A percentile compares a stretch with the other conserved stretches of the same genome.
phyloP scores from a whole-genome alignment of 2,113 vertebrate species.

The Panthera tigris region DNA sequence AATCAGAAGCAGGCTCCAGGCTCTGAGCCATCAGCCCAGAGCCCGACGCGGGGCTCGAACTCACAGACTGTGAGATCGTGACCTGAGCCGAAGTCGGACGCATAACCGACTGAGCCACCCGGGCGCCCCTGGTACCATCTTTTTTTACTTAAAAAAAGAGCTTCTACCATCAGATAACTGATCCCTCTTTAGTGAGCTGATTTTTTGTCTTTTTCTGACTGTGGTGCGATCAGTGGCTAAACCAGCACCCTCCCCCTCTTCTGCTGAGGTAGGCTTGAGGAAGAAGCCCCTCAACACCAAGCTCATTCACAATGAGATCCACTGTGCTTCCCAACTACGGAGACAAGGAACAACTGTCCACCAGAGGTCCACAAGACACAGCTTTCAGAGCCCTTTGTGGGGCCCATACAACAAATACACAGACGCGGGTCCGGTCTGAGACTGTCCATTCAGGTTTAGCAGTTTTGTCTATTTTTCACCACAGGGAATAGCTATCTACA shows the following conservation, averaged over 20 bases:
- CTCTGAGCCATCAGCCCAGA: no score
- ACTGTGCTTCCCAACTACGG: neutral
- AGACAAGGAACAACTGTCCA: neutral
- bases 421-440: neutral
- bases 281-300: neutral
- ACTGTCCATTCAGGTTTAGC: neutral
- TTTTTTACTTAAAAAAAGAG: neutral
- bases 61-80: no score
- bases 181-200: neutral
- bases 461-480: neutral
- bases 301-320: neutral
- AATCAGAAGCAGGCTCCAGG: no score
- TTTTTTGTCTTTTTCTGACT: neutral
- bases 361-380: accelerated
- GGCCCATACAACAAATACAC: neutral
- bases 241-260: neutral
- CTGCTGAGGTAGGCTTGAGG: neutral
- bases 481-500: neutral
- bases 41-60: no score
- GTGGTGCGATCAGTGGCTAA: neutral
- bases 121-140: no score
- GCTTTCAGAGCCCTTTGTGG: accelerated
- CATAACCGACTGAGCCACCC: no score
- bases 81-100: no score
- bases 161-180: neutral